Percentiles rank a stretch among this genome's conserved stretches.
phyloP scores from a whole-genome alignment of 2,113 vertebrate species.

The Xiphias gladius region DNA sequence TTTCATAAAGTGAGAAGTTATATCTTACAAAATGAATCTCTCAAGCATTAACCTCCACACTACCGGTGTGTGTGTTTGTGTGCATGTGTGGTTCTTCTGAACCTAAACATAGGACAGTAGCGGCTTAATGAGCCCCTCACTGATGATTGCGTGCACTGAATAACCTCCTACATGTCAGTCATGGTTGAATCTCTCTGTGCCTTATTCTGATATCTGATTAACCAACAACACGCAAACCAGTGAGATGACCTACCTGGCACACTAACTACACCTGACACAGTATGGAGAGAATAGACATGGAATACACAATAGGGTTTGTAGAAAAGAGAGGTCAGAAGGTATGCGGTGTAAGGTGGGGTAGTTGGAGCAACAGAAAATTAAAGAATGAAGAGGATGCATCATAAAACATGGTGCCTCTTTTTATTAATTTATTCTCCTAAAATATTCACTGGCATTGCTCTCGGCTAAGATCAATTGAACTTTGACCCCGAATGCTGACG shows the following conservation, averaged over 20 bases:
- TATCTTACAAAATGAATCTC: neutral
- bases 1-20: neutral
- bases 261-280: conserved; percentile 26
- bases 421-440: conserved; percentile 5
- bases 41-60: no score
- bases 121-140: conserved; percentile 14
- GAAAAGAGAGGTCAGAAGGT: conserved; percentile 1
- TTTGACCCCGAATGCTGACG: conserved; percentile 5
- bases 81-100: neutral
- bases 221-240: conserved; percentile 11
- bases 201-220: conserved; percentile 48
- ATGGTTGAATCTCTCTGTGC: conserved; percentile 32
- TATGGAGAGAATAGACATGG: neutral
- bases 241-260: conserved; percentile 51
- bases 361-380: neutral
- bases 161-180: conserved; percentile 31
- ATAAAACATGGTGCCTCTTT: neutral
- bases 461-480: conserved; percentile 30
- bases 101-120: conserved; percentile 41
- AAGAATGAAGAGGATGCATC: neutral
- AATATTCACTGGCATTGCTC: conserved; percentile 6
- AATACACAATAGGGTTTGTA: neutral
- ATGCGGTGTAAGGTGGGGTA: no score
- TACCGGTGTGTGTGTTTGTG: conserved; percentile 16
- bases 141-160: conserved; percentile 21